A percentile compares a stretch with the other conserved stretches of the same genome.
These are phyloP conservation scores for Myiotriccus ornatus DNA, from an alignment of 2,797 vertebrate species.

Conservation along the genomic window DNA sequence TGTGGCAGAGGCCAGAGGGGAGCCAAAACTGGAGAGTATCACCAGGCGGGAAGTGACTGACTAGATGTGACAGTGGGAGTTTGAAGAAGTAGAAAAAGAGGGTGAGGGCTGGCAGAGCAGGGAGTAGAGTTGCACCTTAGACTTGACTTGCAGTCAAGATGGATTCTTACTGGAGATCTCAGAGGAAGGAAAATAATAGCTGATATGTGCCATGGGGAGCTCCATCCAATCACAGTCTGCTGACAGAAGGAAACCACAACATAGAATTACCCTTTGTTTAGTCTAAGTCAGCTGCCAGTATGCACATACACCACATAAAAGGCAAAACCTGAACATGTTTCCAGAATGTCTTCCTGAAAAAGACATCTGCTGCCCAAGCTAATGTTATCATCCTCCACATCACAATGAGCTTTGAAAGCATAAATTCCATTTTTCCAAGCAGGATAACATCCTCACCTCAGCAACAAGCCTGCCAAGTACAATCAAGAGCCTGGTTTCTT, in stretches of 20 bases:
- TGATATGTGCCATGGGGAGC: not conserved
- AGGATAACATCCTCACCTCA: not conserved
- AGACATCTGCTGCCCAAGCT: constrained; percentile 33
- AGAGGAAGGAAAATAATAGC: not conserved
- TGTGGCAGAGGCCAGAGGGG: not conserved
- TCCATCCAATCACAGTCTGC: not conserved
- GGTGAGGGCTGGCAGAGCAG: not conserved
- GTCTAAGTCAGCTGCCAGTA: constrained; percentile 36
- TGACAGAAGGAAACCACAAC: constrained; percentile 25
- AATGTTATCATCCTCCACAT: not conserved
- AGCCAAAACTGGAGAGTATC: not conserved
- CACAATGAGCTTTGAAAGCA: not conserved
- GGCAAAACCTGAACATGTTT: constrained; percentile 2
- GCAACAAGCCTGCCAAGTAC: not conserved
- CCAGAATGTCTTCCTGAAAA: constrained; percentile 17
- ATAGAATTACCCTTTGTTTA: constrained; percentile 43
- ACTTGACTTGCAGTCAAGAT: not conserved
- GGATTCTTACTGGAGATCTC: not conserved
- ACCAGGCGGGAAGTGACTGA: not conserved
- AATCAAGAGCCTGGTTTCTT: not conserved
- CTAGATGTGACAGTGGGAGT: not conserved
- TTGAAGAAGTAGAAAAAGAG: not conserved
- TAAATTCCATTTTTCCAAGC: not conserved
- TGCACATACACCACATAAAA: constrained; percentile 30
- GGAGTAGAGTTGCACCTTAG: not conserved